Conservation (phyloP, 2,797 vertebrate genomes). For the Typhlichthys subterraneus region DNA sequence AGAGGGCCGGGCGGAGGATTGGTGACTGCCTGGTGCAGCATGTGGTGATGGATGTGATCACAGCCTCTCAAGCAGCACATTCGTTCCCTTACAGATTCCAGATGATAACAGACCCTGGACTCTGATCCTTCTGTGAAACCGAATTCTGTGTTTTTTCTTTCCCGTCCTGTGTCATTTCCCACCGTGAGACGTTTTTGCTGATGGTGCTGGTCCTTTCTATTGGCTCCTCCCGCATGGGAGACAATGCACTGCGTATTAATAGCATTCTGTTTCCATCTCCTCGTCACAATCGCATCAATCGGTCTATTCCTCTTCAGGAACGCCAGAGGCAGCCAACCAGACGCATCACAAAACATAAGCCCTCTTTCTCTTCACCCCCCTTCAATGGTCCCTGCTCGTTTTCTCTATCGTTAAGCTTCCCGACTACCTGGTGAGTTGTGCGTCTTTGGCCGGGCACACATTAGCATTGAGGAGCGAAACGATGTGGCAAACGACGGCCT, state of each 20-base stretch:
- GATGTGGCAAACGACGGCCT: constrained; percentile 64
- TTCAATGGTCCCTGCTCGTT: background rate
- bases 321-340: too few species aligned
- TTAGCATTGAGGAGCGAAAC: constrained; percentile 61
- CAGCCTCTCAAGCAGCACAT: constrained; percentile 59
- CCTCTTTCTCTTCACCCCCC: background rate
- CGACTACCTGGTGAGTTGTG: constrained; percentile 33
- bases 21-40: constrained; percentile 29
- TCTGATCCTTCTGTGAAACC: background rate
- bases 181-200: background rate
- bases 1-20: constrained; percentile 13
- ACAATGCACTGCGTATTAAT: too few species aligned
- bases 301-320: too few species aligned
- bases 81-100: constrained; percentile 70
- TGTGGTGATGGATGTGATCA: constrained; percentile 71
- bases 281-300: too few species aligned
- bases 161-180: background rate
- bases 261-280: too few species aligned
- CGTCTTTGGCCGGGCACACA: constrained; percentile 56
- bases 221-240: background rate
- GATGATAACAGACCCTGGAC: constrained; percentile 63
- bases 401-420: too few species aligned
- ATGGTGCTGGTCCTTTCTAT: background rate
- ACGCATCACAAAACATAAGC: too few species aligned
- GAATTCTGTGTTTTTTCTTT: background rate